Evolutionary conservation across 2,113 vertebrate species (phyloP).

Genomic region (Arvicanthis niloticus): DNA sequence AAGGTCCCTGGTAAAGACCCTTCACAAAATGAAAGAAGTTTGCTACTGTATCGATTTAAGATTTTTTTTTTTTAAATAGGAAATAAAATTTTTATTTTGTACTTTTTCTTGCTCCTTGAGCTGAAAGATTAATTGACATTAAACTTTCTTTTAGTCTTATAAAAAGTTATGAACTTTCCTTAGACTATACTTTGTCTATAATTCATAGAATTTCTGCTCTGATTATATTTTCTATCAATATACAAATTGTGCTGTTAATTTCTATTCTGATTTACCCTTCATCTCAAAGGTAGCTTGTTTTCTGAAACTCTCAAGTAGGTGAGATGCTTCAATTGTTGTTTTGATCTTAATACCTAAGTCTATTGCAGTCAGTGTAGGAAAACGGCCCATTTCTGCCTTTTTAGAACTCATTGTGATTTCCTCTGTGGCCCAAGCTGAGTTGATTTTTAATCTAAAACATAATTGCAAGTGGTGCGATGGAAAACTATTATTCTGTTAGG

Average conservation of each 20-base stretch:
- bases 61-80: background rate
- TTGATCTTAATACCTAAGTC: slow-evolving; percentile 5
- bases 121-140: slow-evolving; percentile 24
- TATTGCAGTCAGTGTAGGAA: slow-evolving; percentile 15
- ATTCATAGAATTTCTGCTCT: background rate
- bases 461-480: slow-evolving; percentile 32
- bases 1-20: background rate
- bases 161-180: slow-evolving; percentile 40
- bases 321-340: slow-evolving; percentile 10
- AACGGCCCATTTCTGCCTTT: slow-evolving; percentile 42
- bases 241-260: slow-evolving; percentile 43
- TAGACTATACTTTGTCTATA: slow-evolving; percentile 9
- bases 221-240: slow-evolving; percentile 29
- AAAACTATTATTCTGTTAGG: slow-evolving; percentile 4
- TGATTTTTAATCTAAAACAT: slow-evolving; percentile 62
- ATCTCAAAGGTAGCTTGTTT: background rate
- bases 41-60: background rate
- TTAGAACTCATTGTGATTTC: slow-evolving; percentile 42
- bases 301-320: background rate
- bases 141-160: slow-evolving; percentile 41
- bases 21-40: background rate
- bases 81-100: slow-evolving; percentile 11
- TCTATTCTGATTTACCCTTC: slow-evolving; percentile 54
- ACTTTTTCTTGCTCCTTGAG: background rate
- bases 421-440: background rate